Evolutionary conservation across 2,797 vertebrate genomes (phyloP), one percentile per base, ranked within the genome.

Genomic region (Aldrovandia affinis): DNA sequence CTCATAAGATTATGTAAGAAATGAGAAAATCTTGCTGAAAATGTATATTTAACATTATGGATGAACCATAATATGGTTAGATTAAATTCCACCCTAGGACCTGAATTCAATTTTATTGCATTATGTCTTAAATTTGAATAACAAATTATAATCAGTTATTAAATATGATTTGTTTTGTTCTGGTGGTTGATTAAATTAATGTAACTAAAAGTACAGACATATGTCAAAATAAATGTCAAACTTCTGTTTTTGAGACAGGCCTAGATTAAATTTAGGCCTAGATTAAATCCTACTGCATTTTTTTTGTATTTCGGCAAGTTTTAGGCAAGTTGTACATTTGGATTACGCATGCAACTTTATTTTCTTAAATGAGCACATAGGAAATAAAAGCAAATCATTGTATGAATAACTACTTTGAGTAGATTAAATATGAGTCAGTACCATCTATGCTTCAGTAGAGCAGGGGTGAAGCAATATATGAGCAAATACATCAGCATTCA

Each of bases 351-450:
- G 12, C 50, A 52, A 4, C 12, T 12, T 52, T 52, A 52, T 52
- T 52, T 4, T 4, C 12, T 52, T 52, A 52, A 52, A 4, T 4
- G 4, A 52, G 4, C 12, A 12, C 50, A 52, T 33, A 54, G 36
- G 54, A 81, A 81, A 61, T 39, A 82, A 82, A 75, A 47, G 33
- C n/a, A n/a, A 85, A 82, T 75, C 73, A 81, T 59, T 75, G 81
- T 50, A 68, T 83, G n/a, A n/a, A 18, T 83, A 75, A 73, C 54
- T 78, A 85, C 70, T 75, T 77, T 81, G 39, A 55, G 54, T 82
- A 85, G 61, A 85, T 82, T 42, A 77, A 52, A 52, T 75, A 61
- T 78, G 42, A 85, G 63, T 85, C 81, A 82, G 80, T 61, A 81
- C 80, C 25, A 84, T 47, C 61, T n/a, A 44, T 50, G 61, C 36